Percentiles rank a stretch among this genome's conserved stretches.
phyloP scores from a whole-genome alignment of 2,797 vertebrate genomes.

The Esox masquinongy region DNA sequence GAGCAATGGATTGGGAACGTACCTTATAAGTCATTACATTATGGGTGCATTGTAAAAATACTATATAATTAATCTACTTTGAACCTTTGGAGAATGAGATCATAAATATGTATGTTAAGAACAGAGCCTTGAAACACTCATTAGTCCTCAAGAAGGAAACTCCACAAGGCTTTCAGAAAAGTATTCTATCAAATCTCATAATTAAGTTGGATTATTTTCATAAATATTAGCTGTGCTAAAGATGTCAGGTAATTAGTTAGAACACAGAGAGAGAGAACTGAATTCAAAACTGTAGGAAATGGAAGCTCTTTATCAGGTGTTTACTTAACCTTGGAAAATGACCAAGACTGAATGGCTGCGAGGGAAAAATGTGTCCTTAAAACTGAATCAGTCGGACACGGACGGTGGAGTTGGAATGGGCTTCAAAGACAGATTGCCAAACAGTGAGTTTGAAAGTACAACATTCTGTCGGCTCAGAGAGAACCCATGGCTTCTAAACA shows the following conservation, averaged over 20 bases:
- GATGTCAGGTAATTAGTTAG: conserved; percentile 44
- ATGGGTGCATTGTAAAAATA: conserved; percentile 40
- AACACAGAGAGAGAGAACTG: conserved; percentile 32
- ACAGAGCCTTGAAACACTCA: conserved; percentile 38
- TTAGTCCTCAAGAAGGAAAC: conserved; percentile 45
- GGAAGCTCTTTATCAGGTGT: conserved; percentile 51
- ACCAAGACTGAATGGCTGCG: conserved; percentile 44
- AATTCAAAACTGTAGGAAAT: conserved; percentile 45
- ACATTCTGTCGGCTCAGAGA: conserved; percentile 26
- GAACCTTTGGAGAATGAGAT: conserved; percentile 53
- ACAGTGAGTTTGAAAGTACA: conserved; percentile 32
- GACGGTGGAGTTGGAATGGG: conserved; percentile 25
- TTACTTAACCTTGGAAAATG: conserved; percentile 53
- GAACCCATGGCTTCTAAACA: conserved; percentile 12
- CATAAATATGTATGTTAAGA: conserved; percentile 60
- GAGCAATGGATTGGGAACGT: conserved; percentile 22
- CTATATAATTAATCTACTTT: conserved; percentile 54
- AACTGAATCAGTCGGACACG: conserved; percentile 29
- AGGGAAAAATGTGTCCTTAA: conserved; percentile 36
- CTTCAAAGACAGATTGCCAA: conserved; percentile 37
- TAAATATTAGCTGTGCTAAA: conserved; percentile 56
- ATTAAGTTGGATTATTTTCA: conserved; percentile 58
- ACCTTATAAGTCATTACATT: conserved; percentile 43
- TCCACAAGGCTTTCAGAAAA: conserved; percentile 40
- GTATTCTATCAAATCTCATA: conserved; percentile 50